Evolutionary conservation across 1,140 invertebrate genomes (phyloP).

Genomic region (Helicoverpa armigera): DNA sequence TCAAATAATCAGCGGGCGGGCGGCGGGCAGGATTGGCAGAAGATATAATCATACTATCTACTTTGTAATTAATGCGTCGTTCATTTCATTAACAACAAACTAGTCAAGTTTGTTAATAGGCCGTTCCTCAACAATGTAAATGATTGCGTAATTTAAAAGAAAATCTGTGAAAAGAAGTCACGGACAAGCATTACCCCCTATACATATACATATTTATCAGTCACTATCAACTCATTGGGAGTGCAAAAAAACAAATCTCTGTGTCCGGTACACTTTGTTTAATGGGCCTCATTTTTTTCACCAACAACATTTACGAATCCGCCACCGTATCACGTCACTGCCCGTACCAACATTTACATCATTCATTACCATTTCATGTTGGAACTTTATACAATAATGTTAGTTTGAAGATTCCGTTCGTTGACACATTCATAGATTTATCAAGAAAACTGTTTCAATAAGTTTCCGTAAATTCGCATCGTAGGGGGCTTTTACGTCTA

Average conservation of each 20-base stretch:
- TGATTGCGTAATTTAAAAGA: neutral
- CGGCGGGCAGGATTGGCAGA: too few relatives aligned
- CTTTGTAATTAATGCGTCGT: too few relatives aligned
- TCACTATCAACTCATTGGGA: neutral
- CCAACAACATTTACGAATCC: constrained; percentile 20
- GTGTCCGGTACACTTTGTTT: neutral
- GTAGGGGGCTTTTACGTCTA: neutral
- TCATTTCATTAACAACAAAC: too few relatives aligned
- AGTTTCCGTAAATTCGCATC: constrained; percentile 15
- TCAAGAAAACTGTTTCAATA: constrained; percentile 21
- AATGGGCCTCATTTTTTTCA: constrained; percentile 1
- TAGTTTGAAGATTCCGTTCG: constrained; percentile 17
- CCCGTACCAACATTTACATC: constrained; percentile 13
- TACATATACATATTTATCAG: neutral
- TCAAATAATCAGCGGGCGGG: too few relatives aligned
- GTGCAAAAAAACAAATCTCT: neutral
- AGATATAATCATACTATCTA: too few relatives aligned
- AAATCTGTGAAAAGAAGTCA: constrained; percentile 10
- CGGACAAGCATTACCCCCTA: neutral
- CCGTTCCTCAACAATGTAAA: neutral
- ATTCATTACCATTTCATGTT: constrained; percentile 8
- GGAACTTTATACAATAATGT: neutral
- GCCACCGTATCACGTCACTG: constrained; percentile 11
- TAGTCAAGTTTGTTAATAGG: neutral
- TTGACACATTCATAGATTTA: constrained; percentile 35